These are phyloP conservation scores for Hippopotamus amphibius DNA, from an alignment of 2,113 vertebrate species.

Conservation along the genomic window DNA sequence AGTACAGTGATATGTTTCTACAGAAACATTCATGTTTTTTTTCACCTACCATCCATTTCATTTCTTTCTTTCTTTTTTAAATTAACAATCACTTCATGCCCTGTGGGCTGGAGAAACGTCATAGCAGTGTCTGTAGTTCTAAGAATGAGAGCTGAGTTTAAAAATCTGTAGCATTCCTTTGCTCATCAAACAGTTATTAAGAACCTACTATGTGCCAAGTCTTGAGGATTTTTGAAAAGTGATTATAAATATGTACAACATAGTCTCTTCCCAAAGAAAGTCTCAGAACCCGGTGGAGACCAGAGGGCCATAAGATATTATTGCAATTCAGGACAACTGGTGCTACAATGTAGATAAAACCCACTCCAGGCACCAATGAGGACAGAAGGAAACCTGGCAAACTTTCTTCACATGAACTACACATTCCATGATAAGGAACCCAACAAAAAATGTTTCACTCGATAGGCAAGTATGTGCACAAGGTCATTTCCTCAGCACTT, in stretches of 20 bases:
- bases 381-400: not conserved
- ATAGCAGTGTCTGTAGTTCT: not conserved
- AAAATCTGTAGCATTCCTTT: not conserved
- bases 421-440: not conserved
- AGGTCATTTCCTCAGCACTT: not conserved
- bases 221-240: not conserved
- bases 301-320: not conserved
- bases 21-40: slow-evolving; percentile 56
- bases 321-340: not conserved
- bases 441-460: not conserved
- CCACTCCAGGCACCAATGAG: not conserved
- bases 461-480: not conserved
- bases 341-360: not conserved
- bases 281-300: not conserved
- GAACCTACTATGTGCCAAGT: not conserved
- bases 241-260: not conserved
- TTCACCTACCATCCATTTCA: slow-evolving; percentile 8
- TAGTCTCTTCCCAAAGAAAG: not conserved
- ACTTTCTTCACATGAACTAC: not conserved
- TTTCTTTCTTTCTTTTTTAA: not conserved
- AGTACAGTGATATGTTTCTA: not conserved
- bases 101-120: not conserved
- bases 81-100: not conserved
- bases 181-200: not conserved
- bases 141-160: not conserved